phyloP scores from a whole-genome alignment of 2,797 vertebrate species.

The Rousettus madagascariensis region DNA sequence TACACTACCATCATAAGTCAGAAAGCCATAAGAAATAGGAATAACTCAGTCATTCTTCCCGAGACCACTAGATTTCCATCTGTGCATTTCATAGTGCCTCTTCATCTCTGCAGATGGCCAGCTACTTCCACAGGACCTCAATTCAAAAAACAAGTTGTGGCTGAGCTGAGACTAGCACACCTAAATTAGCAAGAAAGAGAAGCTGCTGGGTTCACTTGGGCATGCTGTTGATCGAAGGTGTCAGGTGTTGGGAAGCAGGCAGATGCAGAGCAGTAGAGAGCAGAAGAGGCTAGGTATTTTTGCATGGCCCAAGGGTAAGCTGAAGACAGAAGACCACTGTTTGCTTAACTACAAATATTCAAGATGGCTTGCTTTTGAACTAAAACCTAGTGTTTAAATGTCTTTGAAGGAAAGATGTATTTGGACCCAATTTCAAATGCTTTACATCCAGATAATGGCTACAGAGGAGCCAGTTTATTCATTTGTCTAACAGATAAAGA shows the following conservation, averaged over 20 bases:
- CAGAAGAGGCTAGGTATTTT: neutral
- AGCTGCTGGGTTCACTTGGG: neutral
- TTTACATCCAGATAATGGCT: neutral
- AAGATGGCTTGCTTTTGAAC: neutral
- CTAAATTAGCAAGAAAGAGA: neutral
- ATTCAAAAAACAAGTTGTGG: neutral
- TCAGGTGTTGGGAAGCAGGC: accelerated
- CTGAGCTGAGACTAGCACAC: neutral
- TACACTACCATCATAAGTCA: neutral
- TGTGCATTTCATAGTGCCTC: neutral
- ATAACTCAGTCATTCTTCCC: neutral
- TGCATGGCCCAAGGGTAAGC: too few relatives aligned
- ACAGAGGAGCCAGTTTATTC: neutral
- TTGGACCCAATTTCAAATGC: neutral
- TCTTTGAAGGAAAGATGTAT: neutral
- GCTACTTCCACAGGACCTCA: neutral
- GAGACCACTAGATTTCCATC: neutral
- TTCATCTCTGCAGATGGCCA: neutral
- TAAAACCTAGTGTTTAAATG: neutral
- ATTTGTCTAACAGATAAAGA: neutral
- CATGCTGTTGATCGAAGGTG: accelerated
- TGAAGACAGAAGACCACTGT: accelerated
- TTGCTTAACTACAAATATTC: neutral
- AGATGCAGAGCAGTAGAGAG: accelerated
- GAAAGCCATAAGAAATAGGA: neutral